Evolutionary conservation across 2,888 invertebrate genomes (phyloP).

Genomic region (Standfussiana lucernea): DNA sequence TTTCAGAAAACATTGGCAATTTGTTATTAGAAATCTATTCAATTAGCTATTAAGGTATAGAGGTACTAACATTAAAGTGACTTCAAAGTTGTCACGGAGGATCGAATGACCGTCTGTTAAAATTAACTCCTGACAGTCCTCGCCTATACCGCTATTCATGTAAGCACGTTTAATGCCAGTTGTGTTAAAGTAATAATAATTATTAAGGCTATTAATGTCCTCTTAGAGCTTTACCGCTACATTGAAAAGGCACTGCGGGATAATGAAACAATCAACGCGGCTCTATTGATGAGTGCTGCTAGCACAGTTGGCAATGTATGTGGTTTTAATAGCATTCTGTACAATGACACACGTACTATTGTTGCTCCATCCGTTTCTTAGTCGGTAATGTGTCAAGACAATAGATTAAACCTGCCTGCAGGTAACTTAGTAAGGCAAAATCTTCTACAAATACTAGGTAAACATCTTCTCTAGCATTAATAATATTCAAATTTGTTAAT

Average conservation of each 20-base stretch:
- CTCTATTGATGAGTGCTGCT: conserved; percentile 9
- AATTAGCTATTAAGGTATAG: not conserved
- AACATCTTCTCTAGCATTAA: no score
- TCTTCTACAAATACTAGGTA: not conserved
- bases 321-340: not conserved
- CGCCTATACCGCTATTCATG: conserved; percentile 15
- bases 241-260: conserved; percentile 1
- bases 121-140: conserved; percentile 4
- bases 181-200: conserved; percentile 29
- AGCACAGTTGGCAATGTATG: not conserved
- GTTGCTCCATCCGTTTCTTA: not conserved
- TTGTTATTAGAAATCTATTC: not conserved
- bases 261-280: conserved; percentile 19
- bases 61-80: not conserved
- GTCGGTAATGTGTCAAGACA: not conserved
- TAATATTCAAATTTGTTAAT: no score
- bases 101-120: not conserved
- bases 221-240: conserved; percentile 7
- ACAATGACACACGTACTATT: not conserved
- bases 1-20: not conserved
- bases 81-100: not conserved
- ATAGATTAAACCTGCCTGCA: not conserved
- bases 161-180: not conserved
- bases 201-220: not conserved
- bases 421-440: not conserved